These are phyloP conservation scores for Tokudaia muenninki DNA, from an alignment of 2,797 vertebrate genomes.

Conservation along the genomic window DNA sequence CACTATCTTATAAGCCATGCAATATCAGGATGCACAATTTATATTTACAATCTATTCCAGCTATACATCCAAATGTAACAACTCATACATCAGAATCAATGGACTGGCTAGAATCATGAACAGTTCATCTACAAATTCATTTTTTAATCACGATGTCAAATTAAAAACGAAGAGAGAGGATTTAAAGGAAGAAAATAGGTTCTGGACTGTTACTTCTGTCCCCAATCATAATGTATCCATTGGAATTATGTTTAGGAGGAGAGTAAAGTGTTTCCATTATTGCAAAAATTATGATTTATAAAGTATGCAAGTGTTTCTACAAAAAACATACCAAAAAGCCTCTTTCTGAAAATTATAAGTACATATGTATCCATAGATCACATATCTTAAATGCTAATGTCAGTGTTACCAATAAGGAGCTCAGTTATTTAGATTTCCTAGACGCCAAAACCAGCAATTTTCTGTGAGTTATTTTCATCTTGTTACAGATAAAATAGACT, in stretches of 20 bases:
- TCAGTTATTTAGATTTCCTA: conserved; percentile 23
- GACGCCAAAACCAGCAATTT: not conserved
- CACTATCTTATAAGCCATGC: not conserved
- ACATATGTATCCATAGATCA: not conserved
- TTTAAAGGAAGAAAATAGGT: not conserved
- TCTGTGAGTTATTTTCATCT: not conserved
- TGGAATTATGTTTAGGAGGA: not conserved
- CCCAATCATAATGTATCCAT: not conserved
- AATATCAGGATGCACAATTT: conserved; percentile 8
- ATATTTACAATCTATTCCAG: not conserved
- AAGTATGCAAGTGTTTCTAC: not conserved
- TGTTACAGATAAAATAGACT: not conserved
- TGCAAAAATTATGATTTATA: conserved; percentile 26
- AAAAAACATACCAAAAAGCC: not conserved
- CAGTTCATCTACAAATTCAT: conserved; percentile 54
- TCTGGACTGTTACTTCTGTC: not conserved
- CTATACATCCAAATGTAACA: conserved; percentile 40
- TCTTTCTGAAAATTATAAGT: not conserved
- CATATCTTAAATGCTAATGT: not conserved
- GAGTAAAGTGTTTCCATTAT: not conserved
- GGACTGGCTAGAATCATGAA: not conserved
- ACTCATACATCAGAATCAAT: conserved; percentile 36
- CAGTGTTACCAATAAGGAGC: not conserved
- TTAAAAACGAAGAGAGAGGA: conserved; percentile 30
- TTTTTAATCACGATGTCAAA: conserved; percentile 58